These are phyloP conservation scores for Heterodera schachtii DNA, from an alignment of 1,140 invertebrate genomes.

Conservation along the genomic window DNA sequence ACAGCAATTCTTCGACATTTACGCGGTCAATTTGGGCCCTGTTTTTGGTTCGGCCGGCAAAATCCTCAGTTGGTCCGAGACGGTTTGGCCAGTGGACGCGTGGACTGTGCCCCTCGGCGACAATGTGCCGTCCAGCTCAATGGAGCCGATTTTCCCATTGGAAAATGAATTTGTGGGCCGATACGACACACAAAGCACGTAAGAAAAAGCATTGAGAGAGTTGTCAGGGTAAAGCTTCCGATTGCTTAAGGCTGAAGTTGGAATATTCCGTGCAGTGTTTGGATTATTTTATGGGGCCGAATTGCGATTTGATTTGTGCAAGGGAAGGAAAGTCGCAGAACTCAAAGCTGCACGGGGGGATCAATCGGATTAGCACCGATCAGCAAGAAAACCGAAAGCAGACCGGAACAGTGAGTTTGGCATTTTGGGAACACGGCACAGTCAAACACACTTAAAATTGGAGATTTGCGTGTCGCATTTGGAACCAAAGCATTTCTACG, in stretches of 20 bases:
- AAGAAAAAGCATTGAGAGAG: not conserved
- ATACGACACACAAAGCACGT: conserved; percentile 30
- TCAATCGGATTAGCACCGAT: not conserved
- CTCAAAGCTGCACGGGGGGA: conserved; percentile 14
- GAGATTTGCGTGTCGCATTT: conserved; percentile 31
- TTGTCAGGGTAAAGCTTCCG: not conserved
- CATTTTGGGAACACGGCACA: too few species aligned
- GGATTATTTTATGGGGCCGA: conserved; percentile 21
- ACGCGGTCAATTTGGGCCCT: conserved; percentile 39
- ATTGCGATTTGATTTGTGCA: conserved; percentile 34
- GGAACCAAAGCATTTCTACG: conserved; percentile 19
- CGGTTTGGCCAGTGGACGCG: conserved; percentile 39
- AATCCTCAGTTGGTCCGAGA: conserved; percentile 32
- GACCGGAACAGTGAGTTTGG: not conserved
- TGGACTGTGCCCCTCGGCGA: conserved; percentile 38
- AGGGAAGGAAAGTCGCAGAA: conserved; percentile 1
- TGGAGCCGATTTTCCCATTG: not conserved
- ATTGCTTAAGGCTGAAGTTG: conserved; percentile 30
- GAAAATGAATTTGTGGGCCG: conserved; percentile 20
- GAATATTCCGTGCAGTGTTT: conserved; percentile 40
- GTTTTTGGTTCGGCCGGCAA: conserved; percentile 17
- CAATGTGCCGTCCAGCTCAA: conserved; percentile 15
- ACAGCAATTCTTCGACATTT: conserved; percentile 37
- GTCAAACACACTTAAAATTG: conserved; percentile 10
- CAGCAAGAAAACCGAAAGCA: not conserved